Evolutionary conservation across 2,797 vertebrate species (phyloP).

Genomic region (Girardinus metallicus): DNA sequence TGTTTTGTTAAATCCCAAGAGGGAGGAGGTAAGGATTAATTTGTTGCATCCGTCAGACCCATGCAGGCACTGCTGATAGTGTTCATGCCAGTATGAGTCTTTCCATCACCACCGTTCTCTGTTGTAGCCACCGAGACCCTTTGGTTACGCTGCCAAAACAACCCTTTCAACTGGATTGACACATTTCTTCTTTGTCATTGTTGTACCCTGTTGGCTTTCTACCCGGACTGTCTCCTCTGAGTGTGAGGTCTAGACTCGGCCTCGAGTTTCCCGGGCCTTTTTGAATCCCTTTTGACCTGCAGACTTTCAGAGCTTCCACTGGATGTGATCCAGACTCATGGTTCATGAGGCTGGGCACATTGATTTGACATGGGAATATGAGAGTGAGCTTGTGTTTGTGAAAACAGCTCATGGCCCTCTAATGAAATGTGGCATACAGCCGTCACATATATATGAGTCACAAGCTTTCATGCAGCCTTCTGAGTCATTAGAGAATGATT

Average conservation of each 20-base stretch:
- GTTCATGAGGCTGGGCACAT: constrained; percentile 59
- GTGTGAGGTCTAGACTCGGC: constrained; percentile 31
- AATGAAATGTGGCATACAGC: constrained; percentile 51
- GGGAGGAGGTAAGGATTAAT: constrained; percentile 72
- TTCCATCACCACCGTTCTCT: constrained; percentile 56
- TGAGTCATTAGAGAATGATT: constrained; percentile 30
- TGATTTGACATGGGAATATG: constrained; percentile 64
- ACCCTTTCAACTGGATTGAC: constrained; percentile 65
- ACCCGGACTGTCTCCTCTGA: constrained; percentile 37
- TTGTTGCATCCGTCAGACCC: constrained; percentile 74
- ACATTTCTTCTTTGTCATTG: constrained; percentile 64
- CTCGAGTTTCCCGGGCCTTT: constrained; percentile 33
- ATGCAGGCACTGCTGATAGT: constrained; percentile 68
- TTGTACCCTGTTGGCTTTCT: constrained; percentile 55
- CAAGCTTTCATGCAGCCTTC: constrained; percentile 21
- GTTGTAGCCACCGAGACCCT: constrained; percentile 58
- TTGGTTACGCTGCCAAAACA: constrained; percentile 67
- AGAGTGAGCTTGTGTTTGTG: constrained; percentile 57
- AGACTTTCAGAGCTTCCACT: constrained; percentile 38
- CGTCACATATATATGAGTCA: constrained; percentile 58
- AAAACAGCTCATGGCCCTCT: constrained; percentile 53
- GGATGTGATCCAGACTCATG: constrained; percentile 49
- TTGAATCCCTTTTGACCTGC: constrained; percentile 63
- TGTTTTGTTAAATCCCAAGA: constrained; percentile 69
- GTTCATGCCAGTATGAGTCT: constrained; percentile 62